A percentile compares a stretch with the other conserved stretches of the same genome.
Conservation (phyloP, 35 echinoderm and acorn worm genomes). For the Stichopus chloronotus region DNA sequence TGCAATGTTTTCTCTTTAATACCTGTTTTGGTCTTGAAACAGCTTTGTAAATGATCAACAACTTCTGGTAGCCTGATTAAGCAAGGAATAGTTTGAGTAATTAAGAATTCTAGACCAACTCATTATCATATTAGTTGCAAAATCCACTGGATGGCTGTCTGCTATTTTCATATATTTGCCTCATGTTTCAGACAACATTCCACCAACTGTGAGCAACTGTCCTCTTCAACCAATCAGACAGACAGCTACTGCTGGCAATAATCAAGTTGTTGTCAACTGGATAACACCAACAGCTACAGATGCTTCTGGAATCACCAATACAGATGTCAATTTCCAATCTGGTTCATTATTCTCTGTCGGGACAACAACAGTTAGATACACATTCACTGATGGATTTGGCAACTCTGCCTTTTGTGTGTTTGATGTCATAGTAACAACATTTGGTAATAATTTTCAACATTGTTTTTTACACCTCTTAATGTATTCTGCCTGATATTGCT, state of each 20-base stretch:
- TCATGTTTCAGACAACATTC: background rate
- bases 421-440: background rate
- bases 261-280: background rate
- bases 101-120: too few species aligned
- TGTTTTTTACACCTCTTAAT: too few species aligned
- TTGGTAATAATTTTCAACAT: background rate
- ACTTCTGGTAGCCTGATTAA: too few species aligned
- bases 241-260: background rate
- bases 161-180: background rate
- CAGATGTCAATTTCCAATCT: background rate
- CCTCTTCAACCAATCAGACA: background rate
- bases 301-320: constrained; percentile 14
- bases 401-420: constrained; percentile 26
- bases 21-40: too few species aligned
- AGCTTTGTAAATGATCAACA: too few species aligned
- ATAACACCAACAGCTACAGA: constrained; percentile 36
- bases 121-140: too few species aligned
- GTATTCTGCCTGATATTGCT: too few species aligned
- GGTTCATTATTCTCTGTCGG: background rate
- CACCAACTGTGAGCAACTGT: constrained; percentile 28
- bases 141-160: too few species aligned
- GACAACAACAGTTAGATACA: constrained; percentile 17
- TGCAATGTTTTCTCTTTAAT: too few species aligned
- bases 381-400: constrained; percentile 8
- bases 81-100: too few species aligned